phyloP scores from a whole-genome alignment of 2,888 invertebrate species.

The Leucoma salicis region DNA sequence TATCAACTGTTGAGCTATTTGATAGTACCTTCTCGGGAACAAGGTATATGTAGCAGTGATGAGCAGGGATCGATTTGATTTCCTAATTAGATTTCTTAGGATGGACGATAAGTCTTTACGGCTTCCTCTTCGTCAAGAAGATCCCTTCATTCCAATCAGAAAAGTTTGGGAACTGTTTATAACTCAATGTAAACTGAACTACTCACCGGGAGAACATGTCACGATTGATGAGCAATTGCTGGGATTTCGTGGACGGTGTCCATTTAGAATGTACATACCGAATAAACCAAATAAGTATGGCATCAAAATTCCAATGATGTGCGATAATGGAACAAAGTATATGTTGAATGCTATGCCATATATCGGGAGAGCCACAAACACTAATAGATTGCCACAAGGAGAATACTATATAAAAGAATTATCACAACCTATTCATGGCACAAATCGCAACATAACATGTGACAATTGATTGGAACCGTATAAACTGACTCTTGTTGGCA shows the following conservation, averaged over 20 bases:
- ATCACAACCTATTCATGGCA: not conserved
- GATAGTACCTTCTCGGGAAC: constrained; percentile 18
- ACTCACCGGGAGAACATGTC: constrained; percentile 1
- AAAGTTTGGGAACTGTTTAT: constrained; percentile 9
- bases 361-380: constrained; percentile 2
- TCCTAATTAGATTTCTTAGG: constrained; percentile 14
- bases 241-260: constrained; percentile 29
- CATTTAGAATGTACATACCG: constrained; percentile 17
- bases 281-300: constrained; percentile 21
- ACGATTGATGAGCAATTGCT: constrained; percentile 30
- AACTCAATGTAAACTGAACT: not conserved
- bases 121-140: not conserved
- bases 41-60: constrained; percentile 20
- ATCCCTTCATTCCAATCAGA: constrained; percentile 10
- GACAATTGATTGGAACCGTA: constrained; percentile 8
- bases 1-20: constrained; percentile 25
- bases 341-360: constrained; percentile 2
- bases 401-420: not conserved
- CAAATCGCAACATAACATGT: not conserved
- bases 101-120: constrained; percentile 1
- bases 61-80: constrained; percentile 19
- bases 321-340: constrained; percentile 1
- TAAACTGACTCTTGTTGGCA: not conserved
- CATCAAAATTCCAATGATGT: constrained; percentile 30
- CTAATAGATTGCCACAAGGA: not conserved